These are phyloP conservation scores for Drosophila formosana DNA, from an alignment of 2,888 invertebrate genomes.

Conservation along the genomic window DNA sequence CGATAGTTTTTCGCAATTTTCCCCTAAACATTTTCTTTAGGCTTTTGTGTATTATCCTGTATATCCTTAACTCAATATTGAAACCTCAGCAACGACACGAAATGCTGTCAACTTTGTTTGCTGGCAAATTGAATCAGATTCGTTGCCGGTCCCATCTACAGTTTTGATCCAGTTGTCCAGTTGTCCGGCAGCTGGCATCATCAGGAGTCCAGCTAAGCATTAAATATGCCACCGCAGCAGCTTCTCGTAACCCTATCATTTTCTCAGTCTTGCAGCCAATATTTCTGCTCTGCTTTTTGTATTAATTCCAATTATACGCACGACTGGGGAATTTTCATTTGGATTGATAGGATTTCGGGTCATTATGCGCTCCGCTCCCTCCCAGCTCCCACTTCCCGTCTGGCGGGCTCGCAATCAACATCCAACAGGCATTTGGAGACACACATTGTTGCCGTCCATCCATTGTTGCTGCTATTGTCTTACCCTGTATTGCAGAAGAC, in stretches of 20 bases:
- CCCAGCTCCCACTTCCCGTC: not conserved
- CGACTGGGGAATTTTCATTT: conserved; percentile 80
- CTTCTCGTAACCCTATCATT: conserved; percentile 32
- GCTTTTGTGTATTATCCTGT: not conserved
- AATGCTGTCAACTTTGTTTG: conserved; percentile 35
- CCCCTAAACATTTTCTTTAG: not conserved
- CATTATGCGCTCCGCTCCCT: conserved; percentile 62
- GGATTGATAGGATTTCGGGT: conserved; percentile 78
- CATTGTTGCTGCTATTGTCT: conserved; percentile 19
- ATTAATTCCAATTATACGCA: conserved; percentile 84
- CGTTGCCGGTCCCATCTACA: conserved; percentile 21
- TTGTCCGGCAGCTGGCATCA: conserved; percentile 1
- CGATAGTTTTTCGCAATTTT: not conserved
- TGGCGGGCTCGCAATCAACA: conserved; percentile 34
- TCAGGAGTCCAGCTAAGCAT: conserved; percentile 30
- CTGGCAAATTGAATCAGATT: conserved; percentile 54
- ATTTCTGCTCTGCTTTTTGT: conserved; percentile 70
- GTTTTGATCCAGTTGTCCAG: conserved; percentile 5
- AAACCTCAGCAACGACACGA: conserved; percentile 14
- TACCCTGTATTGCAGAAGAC: conserved; percentile 26
- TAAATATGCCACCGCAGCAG: conserved; percentile 43
- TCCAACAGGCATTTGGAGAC: conserved; percentile 52
- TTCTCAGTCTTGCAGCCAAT: conserved; percentile 29
- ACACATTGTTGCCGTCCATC: conserved; percentile 30
- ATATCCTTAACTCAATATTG: conserved; percentile 25